Conservation (phyloP, 2,113 vertebrate species). For the Tapirus terrestris region DNA sequence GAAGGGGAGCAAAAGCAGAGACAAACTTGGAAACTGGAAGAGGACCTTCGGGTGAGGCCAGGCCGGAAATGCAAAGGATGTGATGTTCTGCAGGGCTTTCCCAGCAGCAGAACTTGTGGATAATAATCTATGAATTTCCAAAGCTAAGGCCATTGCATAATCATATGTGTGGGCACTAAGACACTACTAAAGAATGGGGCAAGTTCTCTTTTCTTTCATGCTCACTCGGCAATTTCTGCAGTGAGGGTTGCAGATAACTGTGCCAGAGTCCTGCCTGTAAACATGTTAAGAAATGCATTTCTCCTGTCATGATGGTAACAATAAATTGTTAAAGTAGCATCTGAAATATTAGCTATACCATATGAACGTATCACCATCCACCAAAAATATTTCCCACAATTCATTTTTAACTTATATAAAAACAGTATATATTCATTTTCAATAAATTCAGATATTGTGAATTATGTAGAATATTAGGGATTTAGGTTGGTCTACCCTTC, state of each 20-base stretch:
- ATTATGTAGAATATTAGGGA: neutral
- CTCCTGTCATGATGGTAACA: neutral
- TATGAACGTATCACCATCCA: neutral
- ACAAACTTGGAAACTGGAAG: neutral
- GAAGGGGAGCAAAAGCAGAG: neutral
- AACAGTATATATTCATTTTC: neutral
- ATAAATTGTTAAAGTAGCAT: neutral
- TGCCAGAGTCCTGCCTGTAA: slow-evolving; percentile 30
- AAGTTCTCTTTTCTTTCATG: slow-evolving; percentile 59
- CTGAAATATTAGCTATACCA: neutral
- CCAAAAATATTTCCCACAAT: neutral
- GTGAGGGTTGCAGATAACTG: neutral
- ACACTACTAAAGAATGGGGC: neutral
- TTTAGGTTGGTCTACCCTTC: neutral
- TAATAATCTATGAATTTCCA: slow-evolving; percentile 63
- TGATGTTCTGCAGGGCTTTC: neutral
- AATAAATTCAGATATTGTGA: neutral
- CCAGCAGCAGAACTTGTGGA: slow-evolving; percentile 51
- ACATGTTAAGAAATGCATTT: neutral
- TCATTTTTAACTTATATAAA: slow-evolving; percentile 1
- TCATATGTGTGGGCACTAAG: slow-evolving; percentile 26
- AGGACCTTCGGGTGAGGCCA: neutral
- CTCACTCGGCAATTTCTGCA: slow-evolving; percentile 59
- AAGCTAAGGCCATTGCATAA: slow-evolving; percentile 76
- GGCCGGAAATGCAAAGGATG: slow-evolving; percentile 63